Conservation (phyloP, 1,140 invertebrate genomes). For the Drosophila erecta region DNA sequence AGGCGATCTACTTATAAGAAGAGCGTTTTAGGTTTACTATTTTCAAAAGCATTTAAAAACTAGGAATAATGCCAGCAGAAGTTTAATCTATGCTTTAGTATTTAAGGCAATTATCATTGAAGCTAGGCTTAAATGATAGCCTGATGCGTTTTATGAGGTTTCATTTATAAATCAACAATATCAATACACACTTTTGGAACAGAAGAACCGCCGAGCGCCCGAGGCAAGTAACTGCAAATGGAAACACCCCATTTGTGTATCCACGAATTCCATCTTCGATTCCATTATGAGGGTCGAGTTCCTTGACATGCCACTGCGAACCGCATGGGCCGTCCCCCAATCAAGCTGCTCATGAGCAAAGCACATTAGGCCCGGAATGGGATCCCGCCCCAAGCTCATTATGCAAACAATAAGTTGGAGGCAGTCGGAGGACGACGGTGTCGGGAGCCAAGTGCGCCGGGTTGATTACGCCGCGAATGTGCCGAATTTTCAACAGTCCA, state of each 20-base stretch:
- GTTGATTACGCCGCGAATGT: conserved; percentile 47
- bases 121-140: too few species aligned
- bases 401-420: conserved; percentile 62
- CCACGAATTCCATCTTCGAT: neutral
- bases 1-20: too few species aligned
- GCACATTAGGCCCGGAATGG: conserved; percentile 70
- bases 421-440: conserved; percentile 1
- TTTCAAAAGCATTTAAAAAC: too few species aligned
- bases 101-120: too few species aligned
- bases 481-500: conserved; percentile 81
- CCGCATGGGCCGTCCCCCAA: conserved; percentile 27
- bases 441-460: conserved; percentile 16
- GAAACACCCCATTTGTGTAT: neutral
- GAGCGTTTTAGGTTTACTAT: neutral
- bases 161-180: too few species aligned
- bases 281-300: conserved; percentile 51
- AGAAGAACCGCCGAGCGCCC: conserved; percentile 26
- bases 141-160: too few species aligned
- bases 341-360: conserved; percentile 65
- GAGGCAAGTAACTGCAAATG: conserved; percentile 61
- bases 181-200: neutral
- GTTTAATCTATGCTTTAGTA: too few species aligned
- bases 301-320: conserved; percentile 49
- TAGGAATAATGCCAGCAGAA: too few species aligned
- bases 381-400: conserved; percentile 50